phyloP scores from a whole-genome alignment of 2,888 invertebrate genomes.

The Ptychoptera albimana region DNA sequence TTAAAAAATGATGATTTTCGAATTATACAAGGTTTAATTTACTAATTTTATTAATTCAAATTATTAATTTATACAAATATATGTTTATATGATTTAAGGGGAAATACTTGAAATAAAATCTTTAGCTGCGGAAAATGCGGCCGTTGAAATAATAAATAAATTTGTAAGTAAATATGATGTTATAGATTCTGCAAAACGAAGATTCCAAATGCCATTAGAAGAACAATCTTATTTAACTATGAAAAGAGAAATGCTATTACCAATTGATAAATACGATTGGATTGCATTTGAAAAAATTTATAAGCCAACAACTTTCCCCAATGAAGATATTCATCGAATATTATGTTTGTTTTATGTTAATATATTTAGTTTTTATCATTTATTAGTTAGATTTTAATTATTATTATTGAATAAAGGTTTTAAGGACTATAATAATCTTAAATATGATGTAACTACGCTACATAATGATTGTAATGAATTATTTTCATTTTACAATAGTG shows the following conservation, averaged over 20 bases:
- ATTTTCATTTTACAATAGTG: conserved; percentile 63
- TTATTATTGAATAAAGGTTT: conserved; percentile 45
- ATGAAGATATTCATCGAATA: conserved; percentile 14
- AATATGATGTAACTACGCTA: conserved; percentile 40
- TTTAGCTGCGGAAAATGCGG: conserved; percentile 53
- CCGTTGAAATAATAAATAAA: conserved; percentile 59
- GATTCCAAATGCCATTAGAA: conserved; percentile 46
- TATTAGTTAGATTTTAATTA: neutral
- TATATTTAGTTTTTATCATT: neutral
- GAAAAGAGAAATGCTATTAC: conserved; percentile 21
- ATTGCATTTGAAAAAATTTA: conserved; percentile 25
- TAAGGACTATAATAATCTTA: conserved; percentile 43
- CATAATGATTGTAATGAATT: conserved; percentile 65
- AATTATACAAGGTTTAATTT: conserved; percentile 11
- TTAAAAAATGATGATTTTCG: conserved; percentile 43
- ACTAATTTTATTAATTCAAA: neutral
- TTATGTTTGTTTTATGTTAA: neutral
- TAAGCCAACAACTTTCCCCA: conserved; percentile 20
- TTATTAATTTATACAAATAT: neutral
- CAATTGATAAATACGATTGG: conserved; percentile 27
- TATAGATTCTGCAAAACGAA: conserved; percentile 31
- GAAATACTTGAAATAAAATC: conserved; percentile 39
- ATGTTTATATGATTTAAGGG: conserved; percentile 19
- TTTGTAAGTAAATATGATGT: conserved; percentile 41
- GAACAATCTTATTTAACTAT: conserved; percentile 21